Percentiles rank a stretch among this genome's conserved stretches.
Conservation (phyloP, 2,888 invertebrate genomes). For the Epistrophe grossulariae region DNA sequence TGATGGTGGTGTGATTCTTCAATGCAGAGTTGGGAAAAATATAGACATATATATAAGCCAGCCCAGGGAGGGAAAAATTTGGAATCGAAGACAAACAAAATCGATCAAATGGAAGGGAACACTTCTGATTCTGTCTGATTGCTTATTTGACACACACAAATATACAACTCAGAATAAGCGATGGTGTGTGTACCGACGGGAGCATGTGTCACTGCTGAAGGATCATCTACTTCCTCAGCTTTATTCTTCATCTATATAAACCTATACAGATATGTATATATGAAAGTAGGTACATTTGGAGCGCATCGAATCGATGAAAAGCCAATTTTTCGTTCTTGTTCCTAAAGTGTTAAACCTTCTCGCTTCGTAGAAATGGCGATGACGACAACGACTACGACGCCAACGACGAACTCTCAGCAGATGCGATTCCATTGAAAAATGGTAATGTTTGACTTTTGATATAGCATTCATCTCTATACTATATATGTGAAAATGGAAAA, state of each 20-base stretch:
- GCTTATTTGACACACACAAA: constrained; percentile 68
- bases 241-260: constrained; percentile 12
- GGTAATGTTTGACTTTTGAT: constrained; percentile 64
- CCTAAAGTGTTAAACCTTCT: constrained; percentile 52
- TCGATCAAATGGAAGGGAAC: constrained; percentile 68
- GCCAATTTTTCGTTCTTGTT: constrained; percentile 53
- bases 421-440: constrained; percentile 66
- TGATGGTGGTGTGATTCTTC: not conserved
- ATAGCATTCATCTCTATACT: not conserved
- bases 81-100: constrained; percentile 68
- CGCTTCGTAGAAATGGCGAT: constrained; percentile 22
- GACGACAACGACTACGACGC: constrained; percentile 20
- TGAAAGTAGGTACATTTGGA: not conserved
- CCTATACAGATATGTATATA: no score
- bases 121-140: constrained; percentile 69
- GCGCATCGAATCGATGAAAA: constrained; percentile 59
- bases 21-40: constrained; percentile 4
- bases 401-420: constrained; percentile 29
- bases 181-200: constrained; percentile 20
- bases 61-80: constrained; percentile 19
- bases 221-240: constrained; percentile 38
- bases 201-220: constrained; percentile 46
- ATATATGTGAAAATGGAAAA: not conserved
- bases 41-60: constrained; percentile 23
- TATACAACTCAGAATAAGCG: constrained; percentile 14